Percentiles rank a stretch among this genome's conserved stretches.
Evolutionary conservation across 2,113 vertebrate species (phyloP).

Genomic region (Ophiodon elongatus): DNA sequence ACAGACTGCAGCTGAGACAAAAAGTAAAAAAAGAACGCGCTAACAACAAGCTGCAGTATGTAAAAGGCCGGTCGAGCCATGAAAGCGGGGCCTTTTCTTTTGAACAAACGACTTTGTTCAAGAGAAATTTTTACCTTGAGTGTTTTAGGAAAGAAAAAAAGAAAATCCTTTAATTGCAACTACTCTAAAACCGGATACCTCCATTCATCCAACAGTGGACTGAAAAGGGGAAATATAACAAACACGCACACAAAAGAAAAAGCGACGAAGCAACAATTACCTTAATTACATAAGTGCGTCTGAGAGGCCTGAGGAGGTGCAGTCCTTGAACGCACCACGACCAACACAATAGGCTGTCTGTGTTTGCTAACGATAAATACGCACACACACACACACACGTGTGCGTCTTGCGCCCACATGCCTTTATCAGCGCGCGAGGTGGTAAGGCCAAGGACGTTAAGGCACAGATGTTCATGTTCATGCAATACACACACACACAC

Average conservation of each 20-base stretch:
- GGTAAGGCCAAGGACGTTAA: slow-evolving; percentile 85
- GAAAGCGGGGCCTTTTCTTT: neutral
- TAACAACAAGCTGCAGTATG: neutral
- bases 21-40: slow-evolving; percentile 3
- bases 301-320: slow-evolving; percentile 17
- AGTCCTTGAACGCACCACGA: slow-evolving; percentile 54
- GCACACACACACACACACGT: slow-evolving; percentile 2
- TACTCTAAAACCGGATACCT: neutral
- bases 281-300: slow-evolving; percentile 7
- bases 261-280: slow-evolving; percentile 14
- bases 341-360: slow-evolving; percentile 41
- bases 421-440: slow-evolving; percentile 80
- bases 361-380: slow-evolving; percentile 1
- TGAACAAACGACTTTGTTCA: neutral
- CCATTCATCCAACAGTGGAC: neutral
- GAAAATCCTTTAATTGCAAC: neutral
- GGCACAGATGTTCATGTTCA: slow-evolving; percentile 77
- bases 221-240: neutral
- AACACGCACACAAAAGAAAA: neutral
- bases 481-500: slow-evolving; percentile 72
- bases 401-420: slow-evolving; percentile 28
- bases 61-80: slow-evolving; percentile 25
- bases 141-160: neutral
- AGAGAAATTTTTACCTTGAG: neutral
- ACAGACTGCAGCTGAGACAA: slow-evolving; percentile 14